Conservation (phyloP, 2,888 invertebrate genomes). For the Drosophila dives region DNA sequence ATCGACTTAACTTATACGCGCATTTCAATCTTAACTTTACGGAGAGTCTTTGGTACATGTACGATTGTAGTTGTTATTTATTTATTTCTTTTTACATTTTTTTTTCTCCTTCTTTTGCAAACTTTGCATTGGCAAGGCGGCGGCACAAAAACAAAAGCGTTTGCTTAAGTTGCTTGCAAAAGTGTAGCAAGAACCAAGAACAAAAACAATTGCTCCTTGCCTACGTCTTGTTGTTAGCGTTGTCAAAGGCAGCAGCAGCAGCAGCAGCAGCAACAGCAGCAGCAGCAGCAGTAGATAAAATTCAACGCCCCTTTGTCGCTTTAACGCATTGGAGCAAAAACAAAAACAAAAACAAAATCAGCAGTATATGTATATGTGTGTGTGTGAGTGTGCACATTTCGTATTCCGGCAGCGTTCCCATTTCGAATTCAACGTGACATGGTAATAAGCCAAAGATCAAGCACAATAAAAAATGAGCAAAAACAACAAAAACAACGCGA, state of each 20-base stretch:
- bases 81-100: constrained; percentile 11
- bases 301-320: constrained; percentile 73
- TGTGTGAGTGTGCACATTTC: constrained; percentile 43
- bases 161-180: constrained; percentile 45
- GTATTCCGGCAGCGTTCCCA: constrained; percentile 67
- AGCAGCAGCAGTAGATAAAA: constrained; percentile 35
- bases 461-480: constrained; percentile 70
- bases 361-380: constrained; percentile 8
- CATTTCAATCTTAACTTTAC: constrained; percentile 1
- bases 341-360: constrained; percentile 17
- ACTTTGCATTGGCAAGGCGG: constrained; percentile 56
- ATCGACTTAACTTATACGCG: background rate
- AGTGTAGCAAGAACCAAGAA: constrained; percentile 28
- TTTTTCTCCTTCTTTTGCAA: constrained; percentile 23
- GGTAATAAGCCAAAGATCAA: constrained; percentile 83
- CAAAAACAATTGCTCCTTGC: constrained; percentile 38
- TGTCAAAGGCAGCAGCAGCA: constrained; percentile 50
- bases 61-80: background rate
- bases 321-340: constrained; percentile 56
- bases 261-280: background rate
- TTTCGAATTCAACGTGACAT: constrained; percentile 78
- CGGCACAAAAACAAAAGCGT: constrained; percentile 29
- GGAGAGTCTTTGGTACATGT: background rate
- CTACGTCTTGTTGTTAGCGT: constrained; percentile 51
- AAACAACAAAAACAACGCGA: constrained; percentile 39